A percentile compares a stretch with the other conserved stretches of the same genome.
phyloP scores from a whole-genome alignment of 2,797 vertebrate species.

The Sorex maritimensis region DNA sequence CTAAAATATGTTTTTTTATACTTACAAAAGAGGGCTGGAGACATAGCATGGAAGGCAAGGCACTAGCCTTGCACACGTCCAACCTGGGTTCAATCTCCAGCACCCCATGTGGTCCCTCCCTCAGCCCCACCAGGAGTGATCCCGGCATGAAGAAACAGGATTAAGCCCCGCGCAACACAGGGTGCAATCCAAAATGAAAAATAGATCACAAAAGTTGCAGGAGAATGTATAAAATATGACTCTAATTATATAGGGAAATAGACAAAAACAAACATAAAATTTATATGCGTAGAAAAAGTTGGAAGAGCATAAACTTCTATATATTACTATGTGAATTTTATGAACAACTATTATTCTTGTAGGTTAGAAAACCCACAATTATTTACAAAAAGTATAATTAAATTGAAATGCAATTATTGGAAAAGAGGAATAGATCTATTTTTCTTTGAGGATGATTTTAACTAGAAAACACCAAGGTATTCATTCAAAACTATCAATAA shows the following conservation, averaged over 20 bases:
- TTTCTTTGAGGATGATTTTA: constrained; percentile 21
- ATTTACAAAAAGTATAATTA: background rate
- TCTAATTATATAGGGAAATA: background rate
- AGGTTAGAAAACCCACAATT: constrained; percentile 7
- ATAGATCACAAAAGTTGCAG: background rate
- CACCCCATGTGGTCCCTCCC: too few species aligned
- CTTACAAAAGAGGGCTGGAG: too few species aligned
- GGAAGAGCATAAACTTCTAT: background rate
- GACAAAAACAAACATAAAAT: background rate
- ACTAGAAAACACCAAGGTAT: background rate
- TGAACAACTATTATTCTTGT: background rate
- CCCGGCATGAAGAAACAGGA: too few species aligned
- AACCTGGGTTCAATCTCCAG: too few species aligned
- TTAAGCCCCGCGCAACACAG: too few species aligned
- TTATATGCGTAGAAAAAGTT: background rate
- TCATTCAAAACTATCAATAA: constrained; percentile 1
- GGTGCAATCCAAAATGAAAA: too few species aligned
- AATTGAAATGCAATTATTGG: constrained; percentile 8
- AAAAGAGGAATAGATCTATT: background rate
- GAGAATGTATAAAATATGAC: background rate
- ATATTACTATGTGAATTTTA: background rate
- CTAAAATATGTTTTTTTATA: too few species aligned
- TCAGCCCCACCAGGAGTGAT: too few species aligned
- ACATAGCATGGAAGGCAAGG: too few species aligned
- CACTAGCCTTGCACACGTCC: too few species aligned